Percentiles rank a stretch among this genome's conserved stretches.
Conservation (phyloP, 2,888 invertebrate species). For the Polydrusus cervinus region DNA sequence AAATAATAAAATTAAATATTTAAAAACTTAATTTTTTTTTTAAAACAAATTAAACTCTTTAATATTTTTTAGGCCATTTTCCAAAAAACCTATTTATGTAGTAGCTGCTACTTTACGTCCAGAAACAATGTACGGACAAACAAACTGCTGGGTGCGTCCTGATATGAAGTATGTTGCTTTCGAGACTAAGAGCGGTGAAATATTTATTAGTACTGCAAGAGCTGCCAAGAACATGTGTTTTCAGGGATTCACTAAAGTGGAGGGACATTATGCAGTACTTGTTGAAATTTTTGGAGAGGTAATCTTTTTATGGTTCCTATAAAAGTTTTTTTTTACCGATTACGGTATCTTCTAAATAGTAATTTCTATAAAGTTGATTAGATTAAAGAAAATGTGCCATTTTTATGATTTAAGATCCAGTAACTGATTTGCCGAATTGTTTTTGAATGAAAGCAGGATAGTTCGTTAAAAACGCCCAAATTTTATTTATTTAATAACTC, state of each 20-base stretch:
- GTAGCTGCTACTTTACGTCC: slow-evolving; percentile 99
- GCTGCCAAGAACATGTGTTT: slow-evolving; percentile 97
- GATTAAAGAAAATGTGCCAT: no score
- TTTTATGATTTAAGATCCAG: no score
- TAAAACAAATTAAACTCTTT: neutral
- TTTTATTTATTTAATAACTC: no score
- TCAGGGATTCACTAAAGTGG: slow-evolving; percentile 89
- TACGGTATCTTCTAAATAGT: no score
- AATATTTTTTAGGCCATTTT: slow-evolving; percentile 72
- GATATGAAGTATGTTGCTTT: slow-evolving; percentile 95
- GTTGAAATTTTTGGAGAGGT: slow-evolving; percentile 81
- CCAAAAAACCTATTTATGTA: slow-evolving; percentile 80
- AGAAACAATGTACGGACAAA: slow-evolving; percentile 99
- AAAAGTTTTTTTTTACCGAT: neutral
- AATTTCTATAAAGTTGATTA: no score
- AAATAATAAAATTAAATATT: no score
- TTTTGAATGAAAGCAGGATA: no score
- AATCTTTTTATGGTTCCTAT: slow-evolving; percentile 44
- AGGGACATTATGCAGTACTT: slow-evolving; percentile 85
- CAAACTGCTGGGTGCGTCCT: slow-evolving; percentile 98
- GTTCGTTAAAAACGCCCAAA: no score
- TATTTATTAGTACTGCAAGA: slow-evolving; percentile 90
- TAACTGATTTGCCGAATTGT: no score
- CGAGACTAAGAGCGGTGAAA: slow-evolving; percentile 80
- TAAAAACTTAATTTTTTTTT: no score